Evolutionary conservation across 2,888 invertebrate genomes (phyloP).

Genomic region (Venustoraphidia nigricollis): DNA sequence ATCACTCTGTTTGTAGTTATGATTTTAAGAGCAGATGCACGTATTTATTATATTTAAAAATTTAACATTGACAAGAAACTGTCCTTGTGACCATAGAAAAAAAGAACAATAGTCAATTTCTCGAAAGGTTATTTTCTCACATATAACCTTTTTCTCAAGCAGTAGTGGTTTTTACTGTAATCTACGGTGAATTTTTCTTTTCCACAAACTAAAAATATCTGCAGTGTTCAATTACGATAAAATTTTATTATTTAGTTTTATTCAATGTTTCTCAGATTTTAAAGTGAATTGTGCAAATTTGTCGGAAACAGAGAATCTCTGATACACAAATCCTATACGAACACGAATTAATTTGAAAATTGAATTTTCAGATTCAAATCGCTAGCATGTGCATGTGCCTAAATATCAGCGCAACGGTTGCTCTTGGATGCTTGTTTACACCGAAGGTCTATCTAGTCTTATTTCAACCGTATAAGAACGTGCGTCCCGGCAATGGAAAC

Average conservation of each 20-base stretch:
- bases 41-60: no score
- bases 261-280: background rate
- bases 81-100: no score
- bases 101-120: no score
- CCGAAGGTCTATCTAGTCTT: slow-evolving; percentile 65
- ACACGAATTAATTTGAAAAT: background rate
- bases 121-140: no score
- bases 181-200: no score
- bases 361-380: slow-evolving; percentile 47
- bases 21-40: background rate
- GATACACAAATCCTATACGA: no score
- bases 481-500: slow-evolving; percentile 38
- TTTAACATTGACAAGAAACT: no score
- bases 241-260: background rate
- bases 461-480: slow-evolving; percentile 66
- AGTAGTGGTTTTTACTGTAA: no score
- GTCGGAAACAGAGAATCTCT: background rate
- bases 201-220: no score
- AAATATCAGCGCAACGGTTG: slow-evolving; percentile 59
- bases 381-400: slow-evolving; percentile 64
- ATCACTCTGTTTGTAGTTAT: background rate
- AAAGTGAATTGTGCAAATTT: background rate
- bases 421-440: slow-evolving; percentile 55
- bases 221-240: background rate
- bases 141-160: no score